Base-by-base conservation (phyloP, 1,140 invertebrate species). In the Drosophila takahashii region DNA sequence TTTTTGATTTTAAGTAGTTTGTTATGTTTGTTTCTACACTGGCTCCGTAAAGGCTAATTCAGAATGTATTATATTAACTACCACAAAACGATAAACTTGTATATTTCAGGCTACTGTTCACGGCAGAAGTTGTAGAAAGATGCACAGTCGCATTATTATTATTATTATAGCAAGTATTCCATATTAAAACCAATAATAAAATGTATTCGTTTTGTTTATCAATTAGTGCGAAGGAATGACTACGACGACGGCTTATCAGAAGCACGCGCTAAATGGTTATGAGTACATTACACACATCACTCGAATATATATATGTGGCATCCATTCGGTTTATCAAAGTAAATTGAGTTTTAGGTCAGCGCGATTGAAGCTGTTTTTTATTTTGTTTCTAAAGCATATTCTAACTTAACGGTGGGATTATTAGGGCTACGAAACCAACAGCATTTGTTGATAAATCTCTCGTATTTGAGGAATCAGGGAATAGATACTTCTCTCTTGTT, bases 41-140 rank as follows among this genome's bases (percentile, higher is more conserved):
- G 77, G 81, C 81, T 59, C 67, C 74, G 80, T 22, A 61, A 66
- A 69, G 60, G 79, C 66, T 67, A 83, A 69, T 48, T 51, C 27
- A 70, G 47, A 80, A 77, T 85, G 81, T 85, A 85, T 85, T 85
- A 85, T 85, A 85, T 85, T 85, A 77, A 86, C 77, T 85, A 85
- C 81, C 56, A 73, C 36, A 80, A 85, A 90, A 80, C 67, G 58
- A 70, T 76, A 59, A 80, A 56, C 66, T 51, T 87, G 65, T 87
- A 83, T 89, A 84, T 80, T 84, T 89, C 57, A 80, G 61, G 66
- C 84, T 79, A 61, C 72, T 79, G 76, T 59, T 61, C 50, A 42
- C 37, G 32, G 41, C 81, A 85, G 66, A 73, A 80, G 77, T 85
- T 66, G 61, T 79, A 66, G 57, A 83, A 61, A 71, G 18, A 59